A percentile compares a stretch with the other conserved stretches of the same genome.
These are phyloP conservation scores for Drosophila ezoana DNA, from an alignment of 2,888 invertebrate species.

Conservation along the genomic window DNA sequence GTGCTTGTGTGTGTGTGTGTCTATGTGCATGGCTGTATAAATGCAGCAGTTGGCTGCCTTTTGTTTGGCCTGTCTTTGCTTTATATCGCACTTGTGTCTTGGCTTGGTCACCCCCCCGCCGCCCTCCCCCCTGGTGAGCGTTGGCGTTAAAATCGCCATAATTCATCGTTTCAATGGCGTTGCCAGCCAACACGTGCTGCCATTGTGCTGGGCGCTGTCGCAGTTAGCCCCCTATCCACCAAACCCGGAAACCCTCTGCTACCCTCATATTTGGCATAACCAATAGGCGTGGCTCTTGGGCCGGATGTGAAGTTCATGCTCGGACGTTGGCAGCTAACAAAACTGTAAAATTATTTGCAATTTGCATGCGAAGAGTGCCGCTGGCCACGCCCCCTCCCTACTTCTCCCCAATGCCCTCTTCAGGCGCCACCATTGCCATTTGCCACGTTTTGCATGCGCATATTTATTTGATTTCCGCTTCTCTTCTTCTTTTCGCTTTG, in stretches of 20 bases:
- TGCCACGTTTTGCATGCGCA: slow-evolving; percentile 51
- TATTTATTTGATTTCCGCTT: slow-evolving; percentile 62
- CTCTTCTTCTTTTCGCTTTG: slow-evolving; percentile 7
- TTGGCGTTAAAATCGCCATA: slow-evolving; percentile 77
- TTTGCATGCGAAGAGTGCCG: slow-evolving; percentile 58
- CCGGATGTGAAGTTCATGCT: slow-evolving; percentile 70
- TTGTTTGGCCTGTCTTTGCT: slow-evolving; percentile 51
- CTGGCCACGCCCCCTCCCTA: slow-evolving; percentile 2
- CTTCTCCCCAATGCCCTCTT: too few species aligned
- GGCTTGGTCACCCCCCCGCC: slow-evolving; percentile 28
- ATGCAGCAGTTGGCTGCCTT: slow-evolving; percentile 42
- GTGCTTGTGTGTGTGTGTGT: slow-evolving; percentile 2
- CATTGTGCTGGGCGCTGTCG: slow-evolving; percentile 19
- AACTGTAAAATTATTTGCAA: slow-evolving; percentile 64
- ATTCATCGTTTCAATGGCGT: slow-evolving; percentile 76
- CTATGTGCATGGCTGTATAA: slow-evolving; percentile 5
- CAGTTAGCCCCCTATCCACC: background rate
- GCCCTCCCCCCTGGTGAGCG: slow-evolving; percentile 14
- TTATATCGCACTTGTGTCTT: slow-evolving; percentile 47
- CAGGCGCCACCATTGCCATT: slow-evolving; percentile 1
- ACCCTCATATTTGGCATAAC: slow-evolving; percentile 45
- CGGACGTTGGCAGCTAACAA: slow-evolving; percentile 58
- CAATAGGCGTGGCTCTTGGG: slow-evolving; percentile 45
- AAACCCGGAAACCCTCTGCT: background rate
- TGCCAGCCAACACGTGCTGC: slow-evolving; percentile 50